Base-by-base conservation (phyloP, 2,113 vertebrate genomes). In the Clarias magur region DNA sequence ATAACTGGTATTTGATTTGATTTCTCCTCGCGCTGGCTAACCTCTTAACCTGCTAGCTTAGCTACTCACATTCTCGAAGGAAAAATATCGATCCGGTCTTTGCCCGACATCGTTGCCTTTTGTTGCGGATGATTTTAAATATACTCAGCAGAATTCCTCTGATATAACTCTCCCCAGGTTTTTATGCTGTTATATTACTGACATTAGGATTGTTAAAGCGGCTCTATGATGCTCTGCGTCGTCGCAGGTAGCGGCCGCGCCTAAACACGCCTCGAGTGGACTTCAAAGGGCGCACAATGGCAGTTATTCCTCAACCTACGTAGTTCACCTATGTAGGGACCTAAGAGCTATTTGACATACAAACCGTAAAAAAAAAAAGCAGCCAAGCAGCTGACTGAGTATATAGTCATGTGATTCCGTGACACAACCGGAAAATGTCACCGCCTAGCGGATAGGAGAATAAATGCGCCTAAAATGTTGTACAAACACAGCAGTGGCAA, bases 51-150 rank as follows among this genome's bases (percentile, higher is more conserved):
- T 75, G 34, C 59, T 78, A 85, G 72, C 59, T 56, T 85, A 82
- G 83, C 82, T 90, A 96, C 98, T 97, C 94, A 99, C 98, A 99
- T 99, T 93, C 98, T 96, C 75, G 98, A 99, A 3, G 98, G 98
- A 92, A 99, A 99, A 86, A 99, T 91, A 92, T 99, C 98, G 92
- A 99, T 97, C 93, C 97, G 94, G 8, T 99, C 98, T 93, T 99
- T 99, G 91, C 95, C 96, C 85, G 98, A 98, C 98, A 99, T 99
- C 89, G 91, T 94, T 91, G 90, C 67, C 84, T 80, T 82, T 88
- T 89, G 90, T 90, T 88, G 25, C 25, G 83, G 72, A 70, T 59
- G 42, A 3, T 56, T 23, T 82, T 25, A 21, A 65, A 30, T n/a
- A 70, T 57, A 57, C 5, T 27, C 23, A 42, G 59, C 38, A 15